Evolutionary conservation across 1,140 invertebrate genomes (phyloP), one percentile per base, ranked within the genome.

Genomic region (Liolophura sinensis): DNA sequence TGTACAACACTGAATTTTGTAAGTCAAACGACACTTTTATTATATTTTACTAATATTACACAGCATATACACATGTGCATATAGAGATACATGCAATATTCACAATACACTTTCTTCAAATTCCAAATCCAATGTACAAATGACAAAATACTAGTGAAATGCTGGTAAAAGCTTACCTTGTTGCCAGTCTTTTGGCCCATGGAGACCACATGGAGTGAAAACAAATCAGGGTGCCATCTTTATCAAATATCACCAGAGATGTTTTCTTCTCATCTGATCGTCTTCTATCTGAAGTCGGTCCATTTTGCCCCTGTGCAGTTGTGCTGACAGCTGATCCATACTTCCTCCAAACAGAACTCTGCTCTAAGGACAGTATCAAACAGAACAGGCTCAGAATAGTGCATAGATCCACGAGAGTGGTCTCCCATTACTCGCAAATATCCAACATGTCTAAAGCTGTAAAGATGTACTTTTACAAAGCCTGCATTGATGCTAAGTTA

Each of bases 171-270:
- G 68, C 58, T 69, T 74, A 84, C 84, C 77, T 85, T 54, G 73
- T 61, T 11, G 70, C 80, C 6, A 82, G 67, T 47, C 75, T 74
- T 57, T 72, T 75, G 6, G 81, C 77, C 86, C 86, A 87, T 50
- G 86, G 85, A 27, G 81, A 76, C 86, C 86, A 87, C 85, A 87
- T 86, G 47, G 79, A 76, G 62, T 87, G 84, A 70, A 86, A 87
- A 61, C 86, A 87, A 48, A 87, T 85, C 24, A 87, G 75, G 14
- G 86, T 87, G 22, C 86, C 86, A 78, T 87, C 86, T 70, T 87
- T 87, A 75, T 87, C 86, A 70, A 87, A 87, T 25, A 87, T 87
- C 22, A 87, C 85, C 11, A 87, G 69, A 0, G 73, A 73, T 15
- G 73, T 72, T 59, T 80, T 80, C 61, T 75, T 76, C 24, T 27